These are phyloP conservation scores for Xestia sexstrigata DNA, from an alignment of 2,888 invertebrate species.

Conservation along the genomic window DNA sequence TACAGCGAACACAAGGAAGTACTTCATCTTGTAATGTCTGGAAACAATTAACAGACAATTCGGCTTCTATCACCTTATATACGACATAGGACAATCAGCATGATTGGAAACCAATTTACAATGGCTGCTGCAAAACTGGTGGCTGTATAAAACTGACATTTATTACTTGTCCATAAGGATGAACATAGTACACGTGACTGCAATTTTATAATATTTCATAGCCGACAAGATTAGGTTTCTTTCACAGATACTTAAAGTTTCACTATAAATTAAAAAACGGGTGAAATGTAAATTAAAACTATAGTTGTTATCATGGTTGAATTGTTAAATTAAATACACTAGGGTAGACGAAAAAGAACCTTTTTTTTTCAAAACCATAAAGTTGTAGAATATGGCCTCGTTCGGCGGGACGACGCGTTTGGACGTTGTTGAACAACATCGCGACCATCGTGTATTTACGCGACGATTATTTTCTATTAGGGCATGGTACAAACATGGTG, in stretches of 20 bases:
- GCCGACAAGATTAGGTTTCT: background rate
- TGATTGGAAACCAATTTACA: conserved; percentile 2
- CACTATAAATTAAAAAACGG: background rate
- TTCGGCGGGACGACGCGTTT: no score
- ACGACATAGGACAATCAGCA: background rate
- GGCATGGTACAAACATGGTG: no score
- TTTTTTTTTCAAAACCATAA: no score
- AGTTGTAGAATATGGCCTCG: no score
- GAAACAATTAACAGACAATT: background rate
- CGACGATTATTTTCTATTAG: no score
- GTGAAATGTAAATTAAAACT: no score
- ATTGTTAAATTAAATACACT: no score
- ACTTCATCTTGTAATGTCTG: conserved; percentile 34
- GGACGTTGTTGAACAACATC: no score
- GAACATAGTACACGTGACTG: background rate
- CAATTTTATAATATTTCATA: background rate
- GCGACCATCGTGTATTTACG: no score
- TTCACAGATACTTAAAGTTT: conserved; percentile 12
- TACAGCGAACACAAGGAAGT: conserved; percentile 26
- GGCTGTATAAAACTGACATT: background rate
- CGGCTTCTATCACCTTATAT: conserved; percentile 8
- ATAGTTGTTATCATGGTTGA: no score
- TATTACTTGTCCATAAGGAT: background rate
- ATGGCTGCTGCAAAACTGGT: background rate
- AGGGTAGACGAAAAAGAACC: no score